Conservation (phyloP, 2,888 invertebrate genomes). For the Phymatocera aterrima region DNA sequence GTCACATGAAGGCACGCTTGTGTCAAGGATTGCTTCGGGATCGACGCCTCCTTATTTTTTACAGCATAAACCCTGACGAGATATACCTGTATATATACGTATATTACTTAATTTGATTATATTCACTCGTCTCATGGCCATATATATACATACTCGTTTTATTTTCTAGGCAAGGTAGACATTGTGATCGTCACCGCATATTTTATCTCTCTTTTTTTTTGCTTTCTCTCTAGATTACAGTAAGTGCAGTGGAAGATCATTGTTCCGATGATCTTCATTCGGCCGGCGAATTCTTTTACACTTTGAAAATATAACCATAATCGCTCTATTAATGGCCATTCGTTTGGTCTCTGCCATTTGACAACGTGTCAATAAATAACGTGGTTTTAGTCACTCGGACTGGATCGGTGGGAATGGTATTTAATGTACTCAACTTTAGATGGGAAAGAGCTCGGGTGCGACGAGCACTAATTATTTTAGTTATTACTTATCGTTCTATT, state of each 20-base stretch:
- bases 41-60: background rate
- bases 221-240: background rate
- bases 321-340: background rate
- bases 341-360: background rate
- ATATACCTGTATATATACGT: background rate
- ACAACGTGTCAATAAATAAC: background rate
- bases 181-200: background rate
- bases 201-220: background rate
- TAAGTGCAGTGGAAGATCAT: background rate
- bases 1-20: constrained; percentile 15
- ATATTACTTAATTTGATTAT: background rate
- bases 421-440: background rate
- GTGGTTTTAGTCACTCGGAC: background rate
- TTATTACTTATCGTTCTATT: background rate
- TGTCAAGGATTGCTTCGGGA: constrained; percentile 1
- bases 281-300: background rate
- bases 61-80: background rate
- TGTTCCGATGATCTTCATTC: background rate
- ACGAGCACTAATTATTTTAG: background rate
- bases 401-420: background rate
- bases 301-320: background rate
- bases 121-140: background rate
- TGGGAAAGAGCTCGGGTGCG: background rate
- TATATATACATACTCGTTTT: background rate
- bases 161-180: background rate